phyloP scores from a whole-genome alignment of 2,797 vertebrate species.

The Intellagama lesueurii region DNA sequence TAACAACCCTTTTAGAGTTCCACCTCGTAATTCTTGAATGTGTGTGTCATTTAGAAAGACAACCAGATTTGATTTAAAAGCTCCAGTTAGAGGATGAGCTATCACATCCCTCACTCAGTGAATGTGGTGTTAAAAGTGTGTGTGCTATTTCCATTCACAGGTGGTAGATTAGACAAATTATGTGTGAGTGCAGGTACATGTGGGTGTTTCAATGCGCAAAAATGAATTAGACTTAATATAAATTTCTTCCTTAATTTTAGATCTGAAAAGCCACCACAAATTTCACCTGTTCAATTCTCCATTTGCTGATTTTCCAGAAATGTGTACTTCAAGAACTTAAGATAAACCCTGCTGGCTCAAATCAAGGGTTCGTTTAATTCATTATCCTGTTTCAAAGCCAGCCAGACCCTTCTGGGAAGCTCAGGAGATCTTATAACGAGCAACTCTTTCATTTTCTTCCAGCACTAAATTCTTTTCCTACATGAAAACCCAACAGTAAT shows the following conservation, averaged over 20 bases:
- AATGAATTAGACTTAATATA: neutral
- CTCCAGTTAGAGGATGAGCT: neutral
- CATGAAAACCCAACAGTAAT: neutral
- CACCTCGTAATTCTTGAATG: conserved; percentile 8
- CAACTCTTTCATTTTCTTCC: neutral
- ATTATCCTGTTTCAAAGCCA: neutral
- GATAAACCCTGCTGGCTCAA: neutral
- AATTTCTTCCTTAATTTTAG: neutral
- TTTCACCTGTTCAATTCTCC: neutral
- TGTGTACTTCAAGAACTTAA: neutral
- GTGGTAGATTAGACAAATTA: neutral
- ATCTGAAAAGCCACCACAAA: neutral
- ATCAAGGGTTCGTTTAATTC: neutral
- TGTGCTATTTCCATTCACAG: conserved; percentile 1
- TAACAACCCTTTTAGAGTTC: conserved; percentile 6
- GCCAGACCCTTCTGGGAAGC: neutral
- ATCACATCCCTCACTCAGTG: neutral
- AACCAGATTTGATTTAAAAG: conserved; percentile 11
- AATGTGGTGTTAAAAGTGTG: neutral
- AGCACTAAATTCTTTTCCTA: neutral
- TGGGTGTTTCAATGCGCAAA: neutral
- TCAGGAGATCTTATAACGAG: neutral
- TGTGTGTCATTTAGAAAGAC: conserved; percentile 9
- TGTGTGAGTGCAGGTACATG: neutral
- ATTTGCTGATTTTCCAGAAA: conserved; percentile 1